These are phyloP conservation scores for Drosophila asahinai DNA, from an alignment of 1,140 invertebrate species.

Conservation along the genomic window DNA sequence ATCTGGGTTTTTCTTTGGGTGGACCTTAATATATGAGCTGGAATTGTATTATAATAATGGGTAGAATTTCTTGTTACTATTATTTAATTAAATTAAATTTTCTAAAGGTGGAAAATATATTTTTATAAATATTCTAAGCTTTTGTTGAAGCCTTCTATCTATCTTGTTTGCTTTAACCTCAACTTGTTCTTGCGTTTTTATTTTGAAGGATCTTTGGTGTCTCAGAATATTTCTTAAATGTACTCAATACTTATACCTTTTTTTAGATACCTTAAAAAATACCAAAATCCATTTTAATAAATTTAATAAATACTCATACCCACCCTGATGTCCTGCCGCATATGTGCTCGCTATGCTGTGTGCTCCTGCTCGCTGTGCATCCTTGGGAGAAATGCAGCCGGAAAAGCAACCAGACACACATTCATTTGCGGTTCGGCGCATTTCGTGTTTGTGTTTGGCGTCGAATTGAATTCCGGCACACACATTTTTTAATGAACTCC, in stretches of 20 bases:
- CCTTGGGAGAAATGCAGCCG: slow-evolving; percentile 17
- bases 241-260: background rate
- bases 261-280: background rate
- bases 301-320: background rate
- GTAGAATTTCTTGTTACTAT: background rate
- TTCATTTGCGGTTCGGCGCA: slow-evolving; percentile 29
- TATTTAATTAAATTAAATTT: background rate
- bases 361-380: slow-evolving; percentile 23
- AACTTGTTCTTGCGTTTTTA: no score
- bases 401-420: slow-evolving; percentile 29
- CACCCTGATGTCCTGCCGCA: background rate
- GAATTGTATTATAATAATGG: background rate
- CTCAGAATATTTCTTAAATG: background rate
- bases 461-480: slow-evolving; percentile 46
- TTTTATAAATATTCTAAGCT: no score
- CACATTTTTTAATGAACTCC: slow-evolving; percentile 59
- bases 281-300: background rate
- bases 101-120: no score
- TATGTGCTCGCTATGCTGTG: background rate
- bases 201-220: background rate
- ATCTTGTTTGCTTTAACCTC: no score
- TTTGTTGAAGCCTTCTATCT: no score
- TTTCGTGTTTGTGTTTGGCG: slow-evolving; percentile 22
- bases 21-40: background rate
- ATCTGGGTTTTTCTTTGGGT: background rate